Base-by-base conservation (phyloP, 2,888 invertebrate genomes). In the Melanchra persicariae region DNA sequence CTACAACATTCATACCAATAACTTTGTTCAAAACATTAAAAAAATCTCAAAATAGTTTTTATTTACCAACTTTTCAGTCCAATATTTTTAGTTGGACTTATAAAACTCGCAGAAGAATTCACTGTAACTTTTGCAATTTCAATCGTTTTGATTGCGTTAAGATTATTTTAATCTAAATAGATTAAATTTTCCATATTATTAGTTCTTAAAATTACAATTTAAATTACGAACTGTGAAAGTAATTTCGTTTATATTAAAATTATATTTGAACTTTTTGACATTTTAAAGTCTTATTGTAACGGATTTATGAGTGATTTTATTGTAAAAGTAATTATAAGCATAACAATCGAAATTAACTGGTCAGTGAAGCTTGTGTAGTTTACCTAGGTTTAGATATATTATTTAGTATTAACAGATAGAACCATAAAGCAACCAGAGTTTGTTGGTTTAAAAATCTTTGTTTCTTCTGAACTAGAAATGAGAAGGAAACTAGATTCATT, bases 81-180 rank as follows among this genome's bases (percentile, higher is more conserved):
- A 69, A 79, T 52, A 59, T 67, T 69, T 45, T 45, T 49, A 40
- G 37, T 47, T 59, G 45, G 24, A 63, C 37, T 58, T 65, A 17
- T 57, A 74, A 79, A 68, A 37, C n/a, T 73, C 10, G 8, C 15
- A 59, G 61, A 69, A 73, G 34, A 37, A 82, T 57, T 61, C 59
- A 61, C 72, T 66, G 69, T 47, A 82, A 76, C 74, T 83, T 79
- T 82, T 34, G 24, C 49, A 76, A 76, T 77, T 70, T 60, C 58
- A 72, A 51, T 69, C 64, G 66, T 72, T 82, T 54, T 69, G 58
- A 74, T 74, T 55, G 57, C 55, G n/a, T 76, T 67, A 52, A 64
- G 61, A 63, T 79, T 52, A 59, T 79, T 70, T 55, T 78, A 45
- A 72, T 51, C 37, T 51, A 49, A 54, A 52, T 17, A 24, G 30